phyloP scores from a whole-genome alignment of 2,888 invertebrate genomes.

The Morinoia aosen region DNA sequence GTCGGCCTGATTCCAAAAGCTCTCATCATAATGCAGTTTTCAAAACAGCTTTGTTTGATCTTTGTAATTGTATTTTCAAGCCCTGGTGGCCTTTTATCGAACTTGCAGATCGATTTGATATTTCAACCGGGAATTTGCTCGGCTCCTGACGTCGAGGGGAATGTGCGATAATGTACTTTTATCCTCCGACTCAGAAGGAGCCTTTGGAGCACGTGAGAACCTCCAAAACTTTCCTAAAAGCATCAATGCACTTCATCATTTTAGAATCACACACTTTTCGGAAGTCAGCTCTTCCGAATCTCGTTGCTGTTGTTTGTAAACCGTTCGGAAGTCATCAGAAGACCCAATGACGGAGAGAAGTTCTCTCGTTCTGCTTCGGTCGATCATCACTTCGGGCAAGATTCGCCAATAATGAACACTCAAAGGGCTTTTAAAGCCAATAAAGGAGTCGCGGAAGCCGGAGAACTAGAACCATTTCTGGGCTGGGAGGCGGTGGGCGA shows the following conservation, averaged over 20 bases:
- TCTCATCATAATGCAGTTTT: not conserved
- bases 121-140: not conserved
- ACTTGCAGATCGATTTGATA: not conserved
- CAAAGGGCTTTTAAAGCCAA: slow-evolving; percentile 24
- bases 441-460: slow-evolving; percentile 11
- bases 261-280: not conserved
- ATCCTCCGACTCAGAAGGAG: not conserved
- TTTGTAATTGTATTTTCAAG: not conserved
- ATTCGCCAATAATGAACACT: slow-evolving; percentile 33
- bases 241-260: not conserved
- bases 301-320: not conserved
- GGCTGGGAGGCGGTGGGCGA: not conserved
- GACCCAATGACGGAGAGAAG: not conserved
- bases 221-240: not conserved
- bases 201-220: not conserved
- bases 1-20: not conserved
- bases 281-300: not conserved
- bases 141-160: not conserved
- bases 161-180: not conserved
- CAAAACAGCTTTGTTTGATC: not conserved
- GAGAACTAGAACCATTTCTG: not conserved
- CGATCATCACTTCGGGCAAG: not conserved
- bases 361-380: not conserved
- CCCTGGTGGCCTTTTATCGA: not conserved
- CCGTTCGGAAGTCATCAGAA: not conserved